Base-by-base conservation (phyloP, 2,113 vertebrate species). In the Trogon melanurus region DNA sequence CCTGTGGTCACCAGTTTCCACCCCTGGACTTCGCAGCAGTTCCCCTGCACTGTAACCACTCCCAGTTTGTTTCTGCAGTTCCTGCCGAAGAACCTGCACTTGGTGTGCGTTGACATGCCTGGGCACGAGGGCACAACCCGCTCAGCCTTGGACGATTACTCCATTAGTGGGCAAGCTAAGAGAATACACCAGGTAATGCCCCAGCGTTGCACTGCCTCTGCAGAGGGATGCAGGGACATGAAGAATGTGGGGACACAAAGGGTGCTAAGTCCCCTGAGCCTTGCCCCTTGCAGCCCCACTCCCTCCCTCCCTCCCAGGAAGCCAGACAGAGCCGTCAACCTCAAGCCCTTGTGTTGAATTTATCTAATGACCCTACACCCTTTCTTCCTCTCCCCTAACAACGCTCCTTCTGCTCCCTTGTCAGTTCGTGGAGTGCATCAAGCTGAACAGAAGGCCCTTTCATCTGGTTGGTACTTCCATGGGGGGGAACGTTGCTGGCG, bases 61-160 rank as follows among this genome's bases (percentile, higher is more conserved):
- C 17, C 50, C 9, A 32, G 25, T 96, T 38, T 96, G 32, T 92
- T 51, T 96, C 74, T 72, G 67, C 95, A 99, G 99, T 98, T 98
- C 92, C 97, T 99, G 66, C 99, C 99, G 1, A 98, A 97, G 94
- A 98, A 98, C 85, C 94, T 98, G 78, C 99, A 99, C 71, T 92
- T 99, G 97, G 93, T 99, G 75, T 99, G 99, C 5, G 98, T 99
- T 74, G 99, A 99, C 97, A 99, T 99, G 99, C 99, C 99, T 0
- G 99, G 99, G 41, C 99, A 99, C 0, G 99, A 98, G 79, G 99
- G 99, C 9, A 99, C 99, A 0, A 98, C 98, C 16, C 98, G 99
- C 41, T 99, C 98, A 0, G 97, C 98, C 20, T 85, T 98, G 38
- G 98, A 98, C 18, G 99, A 99, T 97, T 99, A 99, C 95, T 98